A percentile compares a stretch with the other conserved stretches of the same genome.
These are phyloP conservation scores for Heterotilapia buettikoferi DNA, from an alignment of 2,113 vertebrate species.

Conservation along the genomic window DNA sequence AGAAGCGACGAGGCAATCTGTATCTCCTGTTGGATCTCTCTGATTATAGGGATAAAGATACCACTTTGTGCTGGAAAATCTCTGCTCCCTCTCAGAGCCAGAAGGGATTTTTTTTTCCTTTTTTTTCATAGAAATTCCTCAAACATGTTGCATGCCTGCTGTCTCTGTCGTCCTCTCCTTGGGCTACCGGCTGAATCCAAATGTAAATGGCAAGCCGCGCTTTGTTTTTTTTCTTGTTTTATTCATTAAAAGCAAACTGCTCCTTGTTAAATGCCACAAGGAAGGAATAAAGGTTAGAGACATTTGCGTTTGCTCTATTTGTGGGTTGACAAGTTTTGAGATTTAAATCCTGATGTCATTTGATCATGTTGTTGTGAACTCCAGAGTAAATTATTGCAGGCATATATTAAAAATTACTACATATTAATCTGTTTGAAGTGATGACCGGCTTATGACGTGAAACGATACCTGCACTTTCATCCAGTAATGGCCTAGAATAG, in stretches of 20 bases:
- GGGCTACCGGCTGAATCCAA: not conserved
- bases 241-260: not conserved
- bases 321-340: not conserved
- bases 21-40: slow-evolving; percentile 26
- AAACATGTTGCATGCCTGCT: not conserved
- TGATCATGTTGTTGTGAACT: fast-evolving
- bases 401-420: not conserved
- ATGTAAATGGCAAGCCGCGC: not conserved
- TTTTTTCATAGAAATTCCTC: slow-evolving; percentile 14
- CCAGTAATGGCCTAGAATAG: not conserved
- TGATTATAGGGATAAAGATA: slow-evolving; percentile 34
- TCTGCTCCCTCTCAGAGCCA: slow-evolving; percentile 15
- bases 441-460: not conserved
- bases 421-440: not conserved
- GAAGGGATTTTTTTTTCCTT: not conserved
- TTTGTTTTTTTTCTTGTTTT: not conserved
- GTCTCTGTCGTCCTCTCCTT: not conserved
- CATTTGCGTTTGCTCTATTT: not conserved
- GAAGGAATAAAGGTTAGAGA: not conserved
- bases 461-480: not conserved
- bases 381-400: not conserved
- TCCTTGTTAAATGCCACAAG: not conserved
- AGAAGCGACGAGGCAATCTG: not conserved
- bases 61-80: slow-evolving; percentile 41
- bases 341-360: not conserved